Evolutionary conservation across 2,797 vertebrate species (phyloP).

Genomic region (Malurus leucopterus): DNA sequence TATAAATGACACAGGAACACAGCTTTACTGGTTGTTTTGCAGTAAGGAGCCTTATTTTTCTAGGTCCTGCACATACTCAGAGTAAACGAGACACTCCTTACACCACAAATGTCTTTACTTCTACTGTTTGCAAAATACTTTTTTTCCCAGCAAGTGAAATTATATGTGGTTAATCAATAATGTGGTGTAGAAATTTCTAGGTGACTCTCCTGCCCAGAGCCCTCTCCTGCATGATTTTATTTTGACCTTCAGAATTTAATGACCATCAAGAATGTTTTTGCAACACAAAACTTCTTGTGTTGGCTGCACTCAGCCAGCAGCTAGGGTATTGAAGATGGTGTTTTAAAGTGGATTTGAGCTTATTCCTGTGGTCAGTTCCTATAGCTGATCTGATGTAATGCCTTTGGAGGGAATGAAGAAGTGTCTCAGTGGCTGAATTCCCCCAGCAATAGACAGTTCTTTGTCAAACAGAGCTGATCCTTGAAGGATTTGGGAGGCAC

Average conservation of each 20-base stretch:
- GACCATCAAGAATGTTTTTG: neutral
- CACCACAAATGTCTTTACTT: neutral
- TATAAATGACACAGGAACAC: neutral
- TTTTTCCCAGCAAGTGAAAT: neutral
- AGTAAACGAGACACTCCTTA: neutral
- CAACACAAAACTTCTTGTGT: neutral
- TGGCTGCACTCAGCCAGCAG: neutral
- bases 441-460: neutral
- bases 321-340: neutral
- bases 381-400: neutral
- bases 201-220: neutral
- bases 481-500: neutral
- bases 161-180: neutral
- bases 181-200: neutral
- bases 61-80: neutral
- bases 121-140: neutral
- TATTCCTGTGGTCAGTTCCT: neutral
- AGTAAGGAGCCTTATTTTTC: neutral
- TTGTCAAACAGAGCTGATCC: neutral
- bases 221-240: neutral
- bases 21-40: neutral
- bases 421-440: neutral
- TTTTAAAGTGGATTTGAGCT: neutral
- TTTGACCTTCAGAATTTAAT: neutral
- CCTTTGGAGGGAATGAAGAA: neutral